Conservation (phyloP, 2,797 vertebrate species). For the Knipowitschia caucasica region DNA sequence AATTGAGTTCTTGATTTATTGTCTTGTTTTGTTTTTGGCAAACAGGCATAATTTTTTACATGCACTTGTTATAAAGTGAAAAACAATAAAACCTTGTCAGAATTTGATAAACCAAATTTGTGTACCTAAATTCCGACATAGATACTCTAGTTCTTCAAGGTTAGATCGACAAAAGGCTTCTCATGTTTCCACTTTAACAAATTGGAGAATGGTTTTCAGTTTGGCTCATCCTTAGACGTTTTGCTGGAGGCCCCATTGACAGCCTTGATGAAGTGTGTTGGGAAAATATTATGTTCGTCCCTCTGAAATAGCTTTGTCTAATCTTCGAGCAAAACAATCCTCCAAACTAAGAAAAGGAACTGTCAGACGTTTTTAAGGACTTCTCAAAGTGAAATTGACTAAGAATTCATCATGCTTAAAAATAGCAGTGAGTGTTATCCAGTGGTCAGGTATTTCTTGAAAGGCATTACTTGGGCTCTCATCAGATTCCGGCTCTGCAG, state of each 20-base stretch:
- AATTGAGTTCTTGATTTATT: too few relatives aligned
- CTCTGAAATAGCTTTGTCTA: constrained; percentile 16
- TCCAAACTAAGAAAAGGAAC: not conserved
- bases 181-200: not conserved
- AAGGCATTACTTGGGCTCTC: constrained; percentile 23
- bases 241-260: constrained; percentile 14
- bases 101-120: too few relatives aligned
- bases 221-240: constrained; percentile 9
- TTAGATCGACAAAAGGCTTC: too few relatives aligned
- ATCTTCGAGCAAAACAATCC: constrained; percentile 10
- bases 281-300: constrained; percentile 24
- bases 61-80: too few relatives aligned
- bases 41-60: too few relatives aligned
- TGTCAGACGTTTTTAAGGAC: not conserved
- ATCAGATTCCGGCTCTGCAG: constrained; percentile 26
- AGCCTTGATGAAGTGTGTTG: constrained; percentile 13
- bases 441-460: constrained; percentile 24
- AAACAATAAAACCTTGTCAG: too few relatives aligned
- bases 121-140: too few relatives aligned
- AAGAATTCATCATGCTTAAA: constrained; percentile 2
- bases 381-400: not conserved
- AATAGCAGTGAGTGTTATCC: constrained; percentile 1
- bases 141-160: too few relatives aligned
- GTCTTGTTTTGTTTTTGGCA: too few relatives aligned
- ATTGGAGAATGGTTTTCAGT: not conserved